phyloP scores from a whole-genome alignment of 2,888 invertebrate genomes.

The Tortrix viridana region DNA sequence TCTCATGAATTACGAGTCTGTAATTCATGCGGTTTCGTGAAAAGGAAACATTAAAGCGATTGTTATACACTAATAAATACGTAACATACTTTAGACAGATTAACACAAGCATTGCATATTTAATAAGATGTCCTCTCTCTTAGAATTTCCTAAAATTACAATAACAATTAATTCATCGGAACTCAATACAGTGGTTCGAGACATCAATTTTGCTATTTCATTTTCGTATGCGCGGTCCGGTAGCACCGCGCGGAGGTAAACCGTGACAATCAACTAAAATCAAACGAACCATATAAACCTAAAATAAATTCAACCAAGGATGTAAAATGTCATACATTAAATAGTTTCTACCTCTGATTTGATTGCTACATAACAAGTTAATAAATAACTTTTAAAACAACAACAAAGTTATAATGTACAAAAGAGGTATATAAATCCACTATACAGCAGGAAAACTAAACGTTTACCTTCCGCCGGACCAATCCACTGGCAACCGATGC shows the following conservation, averaged over 20 bases:
- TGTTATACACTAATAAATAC: slow-evolving; percentile 34
- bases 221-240: slow-evolving; percentile 21
- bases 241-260: slow-evolving; percentile 44
- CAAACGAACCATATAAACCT: slow-evolving; percentile 46
- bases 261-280: slow-evolving; percentile 39
- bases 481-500: not conserved
- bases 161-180: slow-evolving; percentile 32
- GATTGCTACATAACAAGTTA: slow-evolving; percentile 50
- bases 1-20: slow-evolving; percentile 19
- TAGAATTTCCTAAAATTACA: slow-evolving; percentile 34
- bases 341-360: slow-evolving; percentile 59
- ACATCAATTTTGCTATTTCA: slow-evolving; percentile 14
- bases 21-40: slow-evolving; percentile 14
- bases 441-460: slow-evolving; percentile 14
- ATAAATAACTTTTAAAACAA: slow-evolving; percentile 64
- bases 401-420: slow-evolving; percentile 63
- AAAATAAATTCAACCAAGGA: slow-evolving; percentile 54
- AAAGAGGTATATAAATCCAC: slow-evolving; percentile 45
- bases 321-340: slow-evolving; percentile 50
- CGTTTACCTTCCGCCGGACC: slow-evolving; percentile 39
- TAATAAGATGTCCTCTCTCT: slow-evolving; percentile 30
- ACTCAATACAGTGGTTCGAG: slow-evolving; percentile 25
- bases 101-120: slow-evolving; percentile 32
- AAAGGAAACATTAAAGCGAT: slow-evolving; percentile 32
- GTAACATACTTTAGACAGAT: slow-evolving; percentile 24